phyloP scores from a whole-genome alignment of 2,888 invertebrate genomes.

The Aphodius granarius region DNA sequence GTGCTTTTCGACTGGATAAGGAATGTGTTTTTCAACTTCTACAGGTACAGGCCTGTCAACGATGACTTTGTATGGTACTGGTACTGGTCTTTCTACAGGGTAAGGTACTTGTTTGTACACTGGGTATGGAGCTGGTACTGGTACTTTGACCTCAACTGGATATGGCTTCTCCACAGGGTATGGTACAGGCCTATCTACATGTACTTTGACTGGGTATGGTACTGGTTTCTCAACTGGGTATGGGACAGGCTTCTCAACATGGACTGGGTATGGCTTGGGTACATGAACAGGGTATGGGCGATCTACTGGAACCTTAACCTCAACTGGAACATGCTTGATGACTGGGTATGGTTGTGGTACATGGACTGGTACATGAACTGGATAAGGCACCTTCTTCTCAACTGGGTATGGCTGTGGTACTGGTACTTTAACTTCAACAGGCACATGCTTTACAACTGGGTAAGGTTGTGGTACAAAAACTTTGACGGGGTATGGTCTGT shows the following conservation, averaged over 20 bases:
- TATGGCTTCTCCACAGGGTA: constrained; percentile 67
- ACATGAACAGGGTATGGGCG: constrained; percentile 72
- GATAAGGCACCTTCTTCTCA: constrained; percentile 72
- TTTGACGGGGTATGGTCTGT: constrained; percentile 78
- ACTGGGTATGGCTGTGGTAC: constrained; percentile 79
- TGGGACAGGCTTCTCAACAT: constrained; percentile 68
- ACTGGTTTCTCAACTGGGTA: constrained; percentile 72
- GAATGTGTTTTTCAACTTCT: constrained; percentile 71
- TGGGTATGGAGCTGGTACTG: constrained; percentile 70
- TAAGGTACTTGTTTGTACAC: constrained; percentile 65
- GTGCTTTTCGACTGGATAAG: constrained; percentile 67
- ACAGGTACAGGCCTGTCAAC: constrained; percentile 71
- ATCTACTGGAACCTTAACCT: constrained; percentile 71
- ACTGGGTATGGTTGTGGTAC: constrained; percentile 77
- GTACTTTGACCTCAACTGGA: constrained; percentile 66
- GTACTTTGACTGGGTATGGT: constrained; percentile 67
- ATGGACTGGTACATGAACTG: constrained; percentile 75
- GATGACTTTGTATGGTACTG: constrained; percentile 54
- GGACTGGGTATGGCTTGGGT: constrained; percentile 68
- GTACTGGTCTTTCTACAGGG: constrained; percentile 64
- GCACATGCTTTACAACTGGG: constrained; percentile 76
- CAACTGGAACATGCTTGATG: constrained; percentile 66
- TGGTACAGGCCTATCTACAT: constrained; percentile 57
- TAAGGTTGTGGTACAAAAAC: constrained; percentile 78
- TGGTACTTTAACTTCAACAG: constrained; percentile 73